Percentiles rank a stretch among this genome's conserved stretches.
Evolutionary conservation across 1,140 invertebrate species (phyloP).

Genomic region (Drosophila asahinai): DNA sequence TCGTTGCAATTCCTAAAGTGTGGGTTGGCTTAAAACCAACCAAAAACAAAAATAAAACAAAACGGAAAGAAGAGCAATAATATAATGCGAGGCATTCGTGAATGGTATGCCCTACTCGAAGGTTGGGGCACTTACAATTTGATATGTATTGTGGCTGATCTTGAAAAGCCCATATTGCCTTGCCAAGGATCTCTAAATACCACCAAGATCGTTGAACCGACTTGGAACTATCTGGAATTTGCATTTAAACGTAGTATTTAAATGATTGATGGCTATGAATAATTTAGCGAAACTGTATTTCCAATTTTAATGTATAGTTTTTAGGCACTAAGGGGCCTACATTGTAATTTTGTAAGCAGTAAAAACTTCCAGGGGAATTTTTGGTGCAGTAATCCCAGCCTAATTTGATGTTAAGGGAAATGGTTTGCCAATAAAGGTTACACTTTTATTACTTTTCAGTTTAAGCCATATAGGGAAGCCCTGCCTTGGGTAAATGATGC

Average conservation of each 20-base stretch:
- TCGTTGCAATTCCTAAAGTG: conserved; percentile 67
- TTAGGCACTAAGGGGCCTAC: background rate
- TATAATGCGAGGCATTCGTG: conserved; percentile 42
- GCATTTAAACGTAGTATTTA: background rate
- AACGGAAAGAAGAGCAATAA: conserved; percentile 37
- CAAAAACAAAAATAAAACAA: conserved; percentile 22
- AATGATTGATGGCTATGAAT: conserved; percentile 3
- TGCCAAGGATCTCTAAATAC: conserved; percentile 46
- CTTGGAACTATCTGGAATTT: background rate
- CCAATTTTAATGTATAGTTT: background rate
- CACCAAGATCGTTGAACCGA: conserved; percentile 58
- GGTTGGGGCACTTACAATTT: conserved; percentile 67
- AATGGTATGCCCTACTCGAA: conserved; percentile 69
- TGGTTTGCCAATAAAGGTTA: conserved; percentile 1
- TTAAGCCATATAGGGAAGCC: conserved; percentile 1
- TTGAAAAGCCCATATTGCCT: conserved; percentile 52
- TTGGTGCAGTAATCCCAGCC: background rate
- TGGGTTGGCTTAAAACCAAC: conserved; percentile 50
- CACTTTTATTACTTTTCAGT: background rate
- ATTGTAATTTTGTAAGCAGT: background rate
- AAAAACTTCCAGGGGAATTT: background rate
- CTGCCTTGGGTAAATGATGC: background rate
- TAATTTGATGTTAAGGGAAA: conserved; percentile 11
- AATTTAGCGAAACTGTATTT: background rate
- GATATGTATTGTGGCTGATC: conserved; percentile 63